Conservation (phyloP, 2,113 vertebrate genomes). For the Sitta europaea region DNA sequence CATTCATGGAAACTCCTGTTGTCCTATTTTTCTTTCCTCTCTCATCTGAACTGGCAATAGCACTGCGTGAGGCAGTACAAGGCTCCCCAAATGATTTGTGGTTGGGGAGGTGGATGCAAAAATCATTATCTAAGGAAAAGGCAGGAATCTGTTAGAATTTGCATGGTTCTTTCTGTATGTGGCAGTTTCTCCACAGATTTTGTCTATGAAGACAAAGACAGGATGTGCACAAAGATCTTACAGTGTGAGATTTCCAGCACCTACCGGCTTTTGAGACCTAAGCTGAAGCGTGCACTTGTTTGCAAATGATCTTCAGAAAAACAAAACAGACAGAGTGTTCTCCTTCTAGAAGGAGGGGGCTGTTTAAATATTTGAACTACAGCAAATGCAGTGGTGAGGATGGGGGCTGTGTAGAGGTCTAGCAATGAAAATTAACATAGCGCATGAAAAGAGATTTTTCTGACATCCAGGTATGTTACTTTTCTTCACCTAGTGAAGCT, state of each 20-base stretch:
- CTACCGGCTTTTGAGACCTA: not conserved
- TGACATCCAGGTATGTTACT: not conserved
- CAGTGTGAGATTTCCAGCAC: not conserved
- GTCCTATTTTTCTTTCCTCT: not conserved
- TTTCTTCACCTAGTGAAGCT: not conserved
- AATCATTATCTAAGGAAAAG: not conserved
- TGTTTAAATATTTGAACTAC: not conserved
- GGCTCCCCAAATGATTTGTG: not conserved
- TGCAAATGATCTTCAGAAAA: not conserved
- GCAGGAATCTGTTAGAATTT: not conserved
- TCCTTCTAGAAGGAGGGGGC: not conserved
- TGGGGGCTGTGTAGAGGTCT: not conserved
- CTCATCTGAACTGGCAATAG: not conserved
- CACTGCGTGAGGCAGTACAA: not conserved
- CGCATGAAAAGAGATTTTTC: not conserved
- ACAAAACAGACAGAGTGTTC: not conserved
- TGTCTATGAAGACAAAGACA: not conserved
- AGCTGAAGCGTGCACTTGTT: not conserved
- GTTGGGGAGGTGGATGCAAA: not conserved
- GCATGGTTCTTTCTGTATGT: not conserved
- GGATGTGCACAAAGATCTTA: not conserved
- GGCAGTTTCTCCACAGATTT: not conserved
- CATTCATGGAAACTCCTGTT: not conserved
- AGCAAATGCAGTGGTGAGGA: not conserved
- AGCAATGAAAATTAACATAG: not conserved